Evolutionary conservation across 2,113 vertebrate genomes (phyloP), one percentile per base, ranked within the genome.

Genomic region (Ictalurus furcatus): DNA sequence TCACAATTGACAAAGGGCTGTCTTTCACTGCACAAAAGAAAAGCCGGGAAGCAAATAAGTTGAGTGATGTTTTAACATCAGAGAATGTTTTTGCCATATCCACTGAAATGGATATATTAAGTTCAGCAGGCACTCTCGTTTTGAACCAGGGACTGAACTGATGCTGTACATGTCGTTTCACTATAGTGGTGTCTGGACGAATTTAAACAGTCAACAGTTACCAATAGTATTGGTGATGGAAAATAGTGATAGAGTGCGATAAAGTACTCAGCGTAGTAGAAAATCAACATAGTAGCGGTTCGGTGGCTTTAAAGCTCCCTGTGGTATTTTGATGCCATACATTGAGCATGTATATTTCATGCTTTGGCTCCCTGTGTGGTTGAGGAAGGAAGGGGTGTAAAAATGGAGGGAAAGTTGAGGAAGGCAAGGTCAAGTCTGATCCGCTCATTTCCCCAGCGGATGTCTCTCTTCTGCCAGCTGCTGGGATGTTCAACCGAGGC

Each of bases 391-490:
- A 37, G 40, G 54, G 59, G 76, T 34, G 28, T 76, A 34, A 85
- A 91, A 90, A 40, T 82, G 73, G 87, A 91, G 80, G 48, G 92
- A 88, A 52, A 40, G 71, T 59, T 56, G 61, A 89, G 37, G 88
- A 91, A 89, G 88, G 86, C 87, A 93, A 93, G 92, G 93, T 93
- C 89, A 93, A 85, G 88, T 93, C 90, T 87, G 90, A 88, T 88
- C 92, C 88, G 85, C 85, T 83, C 73, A 86, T 84, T 89, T 85
- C 76, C 34, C 37, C 79, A 89, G 85, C 21, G 85, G 74, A 90
- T 58, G 59, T 93, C 91, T 93, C 91, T 94, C 93, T 95, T 93
- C 85, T 92, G 92, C 92, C 92, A 94, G 93, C 92, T 94, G 92
- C 93, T 93, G 90, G 78, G 30, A 88, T 25, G 86, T 76, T 61